Base-by-base conservation (phyloP, 2,797 vertebrate species). In the Protosalanx chinensis region DNA sequence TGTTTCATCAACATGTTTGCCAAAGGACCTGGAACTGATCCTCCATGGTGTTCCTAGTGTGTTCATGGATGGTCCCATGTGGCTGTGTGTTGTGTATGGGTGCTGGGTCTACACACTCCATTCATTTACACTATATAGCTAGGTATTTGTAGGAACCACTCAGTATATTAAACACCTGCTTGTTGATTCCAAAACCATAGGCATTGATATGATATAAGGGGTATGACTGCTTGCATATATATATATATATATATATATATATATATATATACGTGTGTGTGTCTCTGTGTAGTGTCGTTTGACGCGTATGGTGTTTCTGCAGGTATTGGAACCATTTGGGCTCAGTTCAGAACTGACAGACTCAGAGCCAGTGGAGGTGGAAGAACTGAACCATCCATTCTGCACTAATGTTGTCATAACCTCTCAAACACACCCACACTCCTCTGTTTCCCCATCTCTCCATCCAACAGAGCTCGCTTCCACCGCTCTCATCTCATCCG, bases 291-390 rank as follows among this genome's bases (percentile, higher is more conserved):
- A 51, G 66, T 81, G 79, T 81, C 79, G 86, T 82, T 16, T 88
- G 83, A 90, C 81, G 32, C 70, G 62, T 92, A 72, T 91, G 90
- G 75, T 93, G 86, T 93, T 84, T 93, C 86, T 85, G 77, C 93
- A 94, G 93, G 92, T 94, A 73, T 89, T 93, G 92, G 90, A 91
- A 86, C 85, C 79, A 80, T 89, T 88, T 82, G 88, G 84, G 89
- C 86, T 78, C 80, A 77, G 81, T 89, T 89, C 86, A 88, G 88
- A 91, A 72, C 88, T 86, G 82, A 85, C 87, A 86, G 79, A 71
- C 72, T 67, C 32, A 66, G 86, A 86, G 74, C 66, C 80, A 75
- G 82, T 86, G 71, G 86, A 86, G 66, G 20, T 74, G 73, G 85
- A 76, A 75, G 79, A 80, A 78, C 77, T 83, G 73, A 70, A 2